phyloP scores from a whole-genome alignment of 2,888 invertebrate species.

The Julus scandinavius region DNA sequence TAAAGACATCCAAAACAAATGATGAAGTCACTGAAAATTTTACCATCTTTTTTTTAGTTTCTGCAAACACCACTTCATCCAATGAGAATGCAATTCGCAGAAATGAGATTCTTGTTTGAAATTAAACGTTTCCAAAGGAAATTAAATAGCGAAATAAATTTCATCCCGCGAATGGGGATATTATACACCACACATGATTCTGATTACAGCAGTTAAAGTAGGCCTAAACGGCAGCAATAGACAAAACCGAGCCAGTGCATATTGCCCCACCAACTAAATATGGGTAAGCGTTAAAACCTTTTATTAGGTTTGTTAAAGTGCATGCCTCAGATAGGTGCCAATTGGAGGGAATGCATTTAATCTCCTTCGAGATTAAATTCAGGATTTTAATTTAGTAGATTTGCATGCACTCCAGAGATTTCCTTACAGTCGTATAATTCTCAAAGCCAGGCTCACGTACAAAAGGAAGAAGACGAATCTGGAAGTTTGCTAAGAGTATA shows the following conservation, averaged over 20 bases:
- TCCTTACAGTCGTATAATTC: neutral
- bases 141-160: constrained; percentile 21
- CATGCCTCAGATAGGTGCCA: constrained; percentile 26
- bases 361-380: constrained; percentile 27
- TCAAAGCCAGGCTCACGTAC: neutral
- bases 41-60: neutral
- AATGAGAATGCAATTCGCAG: neutral
- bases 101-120: neutral
- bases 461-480: neutral
- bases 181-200: neutral
- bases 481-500: neutral
- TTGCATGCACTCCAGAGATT: constrained; percentile 6
- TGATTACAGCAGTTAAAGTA: neutral
- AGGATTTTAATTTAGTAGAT: constrained; percentile 27
- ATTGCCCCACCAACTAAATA: neutral
- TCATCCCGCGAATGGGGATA: neutral
- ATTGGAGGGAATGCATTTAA: constrained; percentile 21
- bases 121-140: neutral
- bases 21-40: too few species aligned
- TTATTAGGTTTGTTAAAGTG: constrained; percentile 27
- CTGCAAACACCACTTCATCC: neutral
- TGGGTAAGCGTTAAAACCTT: neutral
- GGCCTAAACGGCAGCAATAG: neutral
- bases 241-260: neutral
- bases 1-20: too few species aligned